Evolutionary conservation across 2,888 invertebrate species (phyloP).

Genomic region (Leptinotarsa tumamoca): DNA sequence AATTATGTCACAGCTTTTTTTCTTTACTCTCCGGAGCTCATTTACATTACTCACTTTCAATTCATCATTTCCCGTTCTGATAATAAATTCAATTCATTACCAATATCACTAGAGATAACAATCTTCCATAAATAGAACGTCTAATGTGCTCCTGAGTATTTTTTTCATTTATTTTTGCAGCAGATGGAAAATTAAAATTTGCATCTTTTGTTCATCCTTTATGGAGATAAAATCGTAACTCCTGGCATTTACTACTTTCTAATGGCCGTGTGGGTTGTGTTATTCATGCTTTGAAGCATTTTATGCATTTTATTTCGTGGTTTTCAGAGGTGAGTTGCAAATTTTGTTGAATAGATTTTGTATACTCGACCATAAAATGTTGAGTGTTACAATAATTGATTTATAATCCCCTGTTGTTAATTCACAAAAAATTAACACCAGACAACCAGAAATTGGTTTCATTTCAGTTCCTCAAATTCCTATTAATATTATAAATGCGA

Average conservation of each 20-base stretch:
- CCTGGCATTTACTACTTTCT: constrained; percentile 17
- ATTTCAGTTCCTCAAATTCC: too few species aligned
- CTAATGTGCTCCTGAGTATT: background rate
- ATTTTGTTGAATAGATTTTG: constrained; percentile 1
- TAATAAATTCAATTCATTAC: background rate
- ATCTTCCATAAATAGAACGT: background rate
- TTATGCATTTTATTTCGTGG: constrained; percentile 1
- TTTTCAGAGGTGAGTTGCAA: background rate
- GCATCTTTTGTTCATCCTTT: constrained; percentile 27
- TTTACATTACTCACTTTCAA: too few species aligned
- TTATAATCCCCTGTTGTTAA: too few species aligned
- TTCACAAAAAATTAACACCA: too few species aligned
- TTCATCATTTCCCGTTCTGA: too few species aligned
- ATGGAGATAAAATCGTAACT: constrained; percentile 25
- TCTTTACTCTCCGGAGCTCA: too few species aligned
- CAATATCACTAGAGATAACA: background rate
- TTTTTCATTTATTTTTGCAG: background rate
- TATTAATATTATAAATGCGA: too few species aligned
- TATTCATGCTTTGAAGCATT: background rate
- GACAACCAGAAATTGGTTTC: too few species aligned
- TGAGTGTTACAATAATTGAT: too few species aligned
- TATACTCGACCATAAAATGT: background rate
- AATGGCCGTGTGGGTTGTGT: constrained; percentile 2
- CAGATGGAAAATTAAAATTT: constrained; percentile 19
- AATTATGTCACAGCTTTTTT: too few species aligned